A percentile compares a stretch with the other conserved stretches of the same genome.
These are phyloP conservation scores for Furcula furcula DNA, from an alignment of 2,888 invertebrate genomes.

Conservation along the genomic window DNA sequence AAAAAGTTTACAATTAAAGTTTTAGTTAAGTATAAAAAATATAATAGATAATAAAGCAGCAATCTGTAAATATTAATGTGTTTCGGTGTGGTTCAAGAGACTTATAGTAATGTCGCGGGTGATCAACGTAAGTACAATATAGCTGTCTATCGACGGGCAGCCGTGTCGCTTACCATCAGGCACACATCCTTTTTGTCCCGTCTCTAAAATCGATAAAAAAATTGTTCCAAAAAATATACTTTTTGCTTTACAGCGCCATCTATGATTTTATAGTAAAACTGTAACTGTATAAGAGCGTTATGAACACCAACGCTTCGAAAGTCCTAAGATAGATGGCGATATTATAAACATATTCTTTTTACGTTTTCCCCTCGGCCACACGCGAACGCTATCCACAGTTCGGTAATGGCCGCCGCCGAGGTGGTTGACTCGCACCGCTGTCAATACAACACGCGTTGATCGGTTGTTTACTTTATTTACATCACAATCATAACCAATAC, in stretches of 20 bases:
- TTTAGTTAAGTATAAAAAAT: too few relatives aligned
- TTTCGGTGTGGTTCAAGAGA: too few relatives aligned
- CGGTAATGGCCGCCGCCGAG: conserved; percentile 77
- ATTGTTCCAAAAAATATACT: too few relatives aligned
- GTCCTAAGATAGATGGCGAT: conserved; percentile 29
- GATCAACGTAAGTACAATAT: too few relatives aligned
- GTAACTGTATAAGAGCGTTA: not conserved
- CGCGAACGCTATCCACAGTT: conserved; percentile 57
- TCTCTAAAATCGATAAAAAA: too few relatives aligned
- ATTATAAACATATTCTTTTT: conserved; percentile 24
- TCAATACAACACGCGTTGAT: conserved; percentile 49
- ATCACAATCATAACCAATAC: conserved; percentile 53
- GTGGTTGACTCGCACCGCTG: conserved; percentile 54
- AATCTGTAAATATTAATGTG: too few relatives aligned
- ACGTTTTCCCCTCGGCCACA: conserved; percentile 36
- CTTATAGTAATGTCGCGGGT: too few relatives aligned
- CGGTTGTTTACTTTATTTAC: conserved; percentile 77
- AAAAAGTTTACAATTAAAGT: too few relatives aligned
- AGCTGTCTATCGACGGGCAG: too few relatives aligned
- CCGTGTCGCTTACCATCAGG: too few relatives aligned
- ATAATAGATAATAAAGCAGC: too few relatives aligned
- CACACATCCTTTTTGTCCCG: too few relatives aligned
- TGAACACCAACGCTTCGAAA: not conserved
- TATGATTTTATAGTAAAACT: not conserved
- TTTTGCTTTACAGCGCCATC: not conserved